Evolutionary conservation across 1,140 invertebrate genomes (phyloP), one percentile per base, ranked within the genome.

Genomic region (Piezodorus guildinii): DNA sequence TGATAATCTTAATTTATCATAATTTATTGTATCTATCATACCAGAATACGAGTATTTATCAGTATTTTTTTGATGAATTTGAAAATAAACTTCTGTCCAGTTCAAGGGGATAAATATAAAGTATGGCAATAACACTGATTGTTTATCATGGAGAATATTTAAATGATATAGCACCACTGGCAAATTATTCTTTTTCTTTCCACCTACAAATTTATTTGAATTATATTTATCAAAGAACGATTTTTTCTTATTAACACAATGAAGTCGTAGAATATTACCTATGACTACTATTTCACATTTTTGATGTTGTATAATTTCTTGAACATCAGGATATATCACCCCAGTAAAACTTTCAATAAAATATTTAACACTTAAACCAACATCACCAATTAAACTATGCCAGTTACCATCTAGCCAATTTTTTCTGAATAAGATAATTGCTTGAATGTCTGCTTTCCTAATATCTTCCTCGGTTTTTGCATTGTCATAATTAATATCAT

Each of bases 341-440:
- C 63, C 63, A 17, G 63, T 64, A 30, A 46, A 64, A 46, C 17
- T 60, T 34, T 64, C 63, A 56, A 64, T 43, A 39, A 25, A 25
- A 45, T 64, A 64, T 46, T 64, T 64, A 39, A 64, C 14, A 27
- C 63, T 64, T 17, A 64, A 27, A n/a, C 63, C 63, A 17, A 64
- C 23, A 25, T 64, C 63, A 39, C 63, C 63, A 27, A 64, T 64
- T 14, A 64, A 23, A 60, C 63, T 64, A 43, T 64, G 63, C 63
- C 63, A 64, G 44, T 64, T 64, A 2, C 63, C 63, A 15, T 44
- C 23, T 17, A 19, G 14, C 63, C 63, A 64, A 44, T 60, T 64
- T 27, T n/a, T 21, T 44, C 63, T 59, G 19, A 65, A 65, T 23
- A 44, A 34, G 2, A 12, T 25, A 45, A 65, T 65, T 10, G 64